phyloP scores from a whole-genome alignment of 2,888 invertebrate genomes.

The Noctua fimbriata region DNA sequence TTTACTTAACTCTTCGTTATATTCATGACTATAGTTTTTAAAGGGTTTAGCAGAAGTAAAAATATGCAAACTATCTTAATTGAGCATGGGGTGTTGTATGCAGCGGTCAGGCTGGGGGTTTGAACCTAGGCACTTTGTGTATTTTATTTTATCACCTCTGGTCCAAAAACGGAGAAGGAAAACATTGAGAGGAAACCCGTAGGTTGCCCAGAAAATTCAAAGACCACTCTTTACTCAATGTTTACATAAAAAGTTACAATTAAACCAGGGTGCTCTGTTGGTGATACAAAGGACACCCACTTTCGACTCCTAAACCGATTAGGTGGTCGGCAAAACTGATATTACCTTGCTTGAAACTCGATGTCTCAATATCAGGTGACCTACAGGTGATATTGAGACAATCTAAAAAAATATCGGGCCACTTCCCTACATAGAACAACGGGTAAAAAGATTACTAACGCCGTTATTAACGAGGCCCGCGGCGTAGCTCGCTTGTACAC shows the following conservation, averaged over 20 bases:
- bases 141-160: not conserved
- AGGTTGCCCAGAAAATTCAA: not conserved
- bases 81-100: not conserved
- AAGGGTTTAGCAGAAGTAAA: not conserved
- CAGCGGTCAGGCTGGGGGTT: not conserved
- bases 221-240: not conserved
- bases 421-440: conserved; percentile 9
- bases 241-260: not conserved
- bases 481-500: not conserved
- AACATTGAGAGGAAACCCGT: not conserved
- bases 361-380: not conserved
- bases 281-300: not conserved
- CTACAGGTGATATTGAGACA: no score
- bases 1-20: conserved; percentile 18
- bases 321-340: not conserved
- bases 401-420: not conserved
- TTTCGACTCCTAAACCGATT: not conserved
- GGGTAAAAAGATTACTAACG: conserved; percentile 18
- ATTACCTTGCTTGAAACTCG: not conserved
- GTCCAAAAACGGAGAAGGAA: not conserved
- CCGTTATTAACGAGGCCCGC: conserved; percentile 11
- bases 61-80: not conserved
- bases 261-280: not conserved
- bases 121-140: not conserved
- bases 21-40: not conserved